Evolutionary conservation across 2,113 vertebrate species (phyloP).

Genomic region (Trachemys scripta): DNA sequence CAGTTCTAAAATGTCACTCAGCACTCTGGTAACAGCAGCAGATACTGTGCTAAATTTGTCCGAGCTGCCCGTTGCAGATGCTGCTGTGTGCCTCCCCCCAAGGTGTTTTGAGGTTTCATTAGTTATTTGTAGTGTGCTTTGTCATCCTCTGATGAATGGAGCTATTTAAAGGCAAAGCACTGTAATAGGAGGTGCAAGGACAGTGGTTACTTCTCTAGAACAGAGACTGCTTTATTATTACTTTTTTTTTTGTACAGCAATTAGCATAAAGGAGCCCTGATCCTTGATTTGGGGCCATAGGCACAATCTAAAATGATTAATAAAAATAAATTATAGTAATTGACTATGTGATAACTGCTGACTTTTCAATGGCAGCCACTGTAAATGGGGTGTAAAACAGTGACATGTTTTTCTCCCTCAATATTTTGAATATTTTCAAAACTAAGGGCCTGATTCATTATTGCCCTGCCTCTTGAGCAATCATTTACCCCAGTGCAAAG

Average conservation of each 20-base stretch:
- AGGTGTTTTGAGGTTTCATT: background rate
- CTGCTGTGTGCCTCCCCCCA: background rate
- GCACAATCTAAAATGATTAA: background rate
- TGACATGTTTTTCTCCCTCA: background rate
- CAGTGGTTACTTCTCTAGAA: accelerated
- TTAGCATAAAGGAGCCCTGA: background rate
- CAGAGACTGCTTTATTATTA: background rate
- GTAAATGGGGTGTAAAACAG: background rate
- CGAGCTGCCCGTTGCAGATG: background rate
- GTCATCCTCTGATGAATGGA: background rate
- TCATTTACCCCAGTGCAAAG: background rate
- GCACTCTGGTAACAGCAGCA: background rate
- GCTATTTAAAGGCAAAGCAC: background rate
- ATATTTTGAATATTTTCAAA: background rate
- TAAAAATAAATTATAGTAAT: background rate
- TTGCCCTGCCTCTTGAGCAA: background rate
- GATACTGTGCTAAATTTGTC: background rate
- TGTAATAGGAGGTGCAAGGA: background rate
- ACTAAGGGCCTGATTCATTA: accelerated
- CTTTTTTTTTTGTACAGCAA: background rate
- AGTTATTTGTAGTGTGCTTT: background rate
- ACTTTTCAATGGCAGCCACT: background rate
- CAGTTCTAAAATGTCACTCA: background rate
- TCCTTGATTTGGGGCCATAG: background rate
- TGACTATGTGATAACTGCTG: background rate